A percentile compares a stretch with the other conserved stretches of the same genome.
These are phyloP conservation scores for Dryomyza anilis DNA, from an alignment of 2,888 invertebrate species.

Conservation along the genomic window DNA sequence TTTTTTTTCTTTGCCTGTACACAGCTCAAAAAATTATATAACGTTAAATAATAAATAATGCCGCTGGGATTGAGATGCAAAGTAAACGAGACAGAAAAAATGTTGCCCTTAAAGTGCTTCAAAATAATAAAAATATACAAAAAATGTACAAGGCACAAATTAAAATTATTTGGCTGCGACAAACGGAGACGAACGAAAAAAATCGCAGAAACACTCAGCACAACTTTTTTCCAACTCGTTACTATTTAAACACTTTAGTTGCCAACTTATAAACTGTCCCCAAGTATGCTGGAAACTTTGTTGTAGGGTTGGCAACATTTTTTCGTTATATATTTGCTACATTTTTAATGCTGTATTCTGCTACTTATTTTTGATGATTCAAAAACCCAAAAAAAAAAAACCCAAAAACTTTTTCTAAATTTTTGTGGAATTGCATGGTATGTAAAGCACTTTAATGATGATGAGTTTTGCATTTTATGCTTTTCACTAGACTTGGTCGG, in stretches of 20 bases:
- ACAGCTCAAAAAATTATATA: too few relatives aligned
- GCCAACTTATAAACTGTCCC: conserved; percentile 23
- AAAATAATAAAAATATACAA: neutral
- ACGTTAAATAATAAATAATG: conserved; percentile 3
- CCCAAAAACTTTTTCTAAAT: too few relatives aligned
- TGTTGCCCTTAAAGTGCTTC: neutral
- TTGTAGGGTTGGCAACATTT: neutral
- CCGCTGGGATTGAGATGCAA: neutral
- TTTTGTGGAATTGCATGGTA: too few relatives aligned
- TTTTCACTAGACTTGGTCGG: neutral
- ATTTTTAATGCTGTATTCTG: too few relatives aligned
- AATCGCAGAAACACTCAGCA: neutral
- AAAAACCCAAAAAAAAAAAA: too few relatives aligned
- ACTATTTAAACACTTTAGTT: conserved; percentile 18
- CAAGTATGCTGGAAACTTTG: conserved; percentile 3
- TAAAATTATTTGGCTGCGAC: neutral
- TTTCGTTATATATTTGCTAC: neutral
- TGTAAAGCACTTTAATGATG: conserved; percentile 15
- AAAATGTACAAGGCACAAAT: neutral
- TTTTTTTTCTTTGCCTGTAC: too few relatives aligned
- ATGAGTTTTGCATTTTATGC: conserved; percentile 28
- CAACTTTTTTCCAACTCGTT: conserved; percentile 9
- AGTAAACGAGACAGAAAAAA: neutral
- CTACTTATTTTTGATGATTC: too few relatives aligned
- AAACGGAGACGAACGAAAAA: neutral